These are phyloP conservation scores for Fulmarus glacialis DNA, from an alignment of 2,113 vertebrate species.

Conservation along the genomic window DNA sequence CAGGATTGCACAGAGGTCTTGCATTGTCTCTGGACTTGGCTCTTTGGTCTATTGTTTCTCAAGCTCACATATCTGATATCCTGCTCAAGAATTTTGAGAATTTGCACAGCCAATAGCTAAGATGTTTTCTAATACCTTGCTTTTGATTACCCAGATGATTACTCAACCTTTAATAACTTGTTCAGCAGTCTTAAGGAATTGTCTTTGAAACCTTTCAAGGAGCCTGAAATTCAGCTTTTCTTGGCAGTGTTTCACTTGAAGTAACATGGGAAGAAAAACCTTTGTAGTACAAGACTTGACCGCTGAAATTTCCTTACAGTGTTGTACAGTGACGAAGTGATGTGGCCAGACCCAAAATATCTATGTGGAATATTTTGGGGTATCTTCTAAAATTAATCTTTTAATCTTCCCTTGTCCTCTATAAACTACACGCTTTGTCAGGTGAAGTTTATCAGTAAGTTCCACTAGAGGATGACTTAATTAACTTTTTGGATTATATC, in stretches of 20 bases:
- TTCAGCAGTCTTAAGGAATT: not conserved
- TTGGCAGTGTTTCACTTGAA: not conserved
- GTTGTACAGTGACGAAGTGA: not conserved
- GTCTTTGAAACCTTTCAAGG: not conserved
- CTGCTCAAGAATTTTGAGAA: not conserved
- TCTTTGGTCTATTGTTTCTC: not conserved
- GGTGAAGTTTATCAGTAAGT: not conserved
- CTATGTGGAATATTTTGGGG: not conserved
- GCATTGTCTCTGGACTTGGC: not conserved
- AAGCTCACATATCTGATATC: not conserved
- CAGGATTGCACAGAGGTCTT: not conserved
- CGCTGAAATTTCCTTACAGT: not conserved
- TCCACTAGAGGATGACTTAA: not conserved
- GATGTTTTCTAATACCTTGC: not conserved
- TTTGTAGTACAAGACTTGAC: not conserved
- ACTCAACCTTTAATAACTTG: not conserved
- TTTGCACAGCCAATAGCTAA: not conserved
- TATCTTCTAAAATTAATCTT: not conserved
- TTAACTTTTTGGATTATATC: not conserved
- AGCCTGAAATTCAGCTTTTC: not conserved
- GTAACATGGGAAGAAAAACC: not conserved
- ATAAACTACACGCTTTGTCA: not conserved
- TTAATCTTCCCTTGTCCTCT: not conserved
- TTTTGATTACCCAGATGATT: not conserved
- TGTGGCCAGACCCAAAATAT: not conserved